Conservation (phyloP, 1,140 invertebrate species). For the Mamestra configurata region DNA sequence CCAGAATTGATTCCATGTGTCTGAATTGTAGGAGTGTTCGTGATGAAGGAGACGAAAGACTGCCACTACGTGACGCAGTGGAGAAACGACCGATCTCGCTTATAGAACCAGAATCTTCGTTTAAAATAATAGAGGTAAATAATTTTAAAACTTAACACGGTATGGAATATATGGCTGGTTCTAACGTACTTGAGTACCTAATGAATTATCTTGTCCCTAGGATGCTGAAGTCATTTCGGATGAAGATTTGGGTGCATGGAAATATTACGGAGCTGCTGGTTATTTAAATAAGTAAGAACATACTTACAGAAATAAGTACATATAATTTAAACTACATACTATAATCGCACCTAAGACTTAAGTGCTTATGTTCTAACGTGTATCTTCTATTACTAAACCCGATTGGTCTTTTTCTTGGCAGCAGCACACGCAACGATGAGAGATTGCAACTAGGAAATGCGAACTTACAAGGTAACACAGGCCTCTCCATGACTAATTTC, state of each 20-base stretch:
- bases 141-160: neutral
- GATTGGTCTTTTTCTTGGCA: slow-evolving; percentile 49
- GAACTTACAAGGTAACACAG: slow-evolving; percentile 77
- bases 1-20: neutral
- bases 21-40: slow-evolving; percentile 56
- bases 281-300: slow-evolving; percentile 76
- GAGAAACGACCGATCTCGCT: slow-evolving; percentile 89
- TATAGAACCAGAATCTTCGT: slow-evolving; percentile 65
- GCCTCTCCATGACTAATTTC: neutral
- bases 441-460: slow-evolving; percentile 79
- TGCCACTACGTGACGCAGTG: slow-evolving; percentile 90
- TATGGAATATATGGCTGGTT: neutral
- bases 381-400: neutral
- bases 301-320: neutral
- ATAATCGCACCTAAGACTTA: neutral
- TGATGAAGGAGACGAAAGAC: slow-evolving; percentile 74
- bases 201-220: slow-evolving; percentile 56
- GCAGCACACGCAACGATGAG: slow-evolving; percentile 72
- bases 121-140: slow-evolving; percentile 69
- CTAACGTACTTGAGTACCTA: neutral
- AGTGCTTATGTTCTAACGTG: no score
- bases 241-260: slow-evolving; percentile 58
- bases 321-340: neutral
- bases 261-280: slow-evolving; percentile 82
- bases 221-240: slow-evolving; percentile 63